phyloP scores from a whole-genome alignment of 1,140 invertebrate species.

The Halesus radiatus region DNA sequence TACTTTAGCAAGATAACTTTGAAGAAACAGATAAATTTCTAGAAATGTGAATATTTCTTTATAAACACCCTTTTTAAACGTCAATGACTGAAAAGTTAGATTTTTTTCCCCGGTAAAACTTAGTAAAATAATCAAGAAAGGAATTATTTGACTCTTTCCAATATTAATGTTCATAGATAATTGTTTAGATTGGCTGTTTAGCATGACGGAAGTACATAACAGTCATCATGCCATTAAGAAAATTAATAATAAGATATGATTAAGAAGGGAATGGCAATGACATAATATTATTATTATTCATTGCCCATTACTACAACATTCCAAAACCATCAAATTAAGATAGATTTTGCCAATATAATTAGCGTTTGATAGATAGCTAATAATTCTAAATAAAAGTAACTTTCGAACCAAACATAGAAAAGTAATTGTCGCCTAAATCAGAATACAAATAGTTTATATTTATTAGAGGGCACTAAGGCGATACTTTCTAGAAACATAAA shows the following conservation, averaged over 20 bases:
- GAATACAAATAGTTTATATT: not conserved
- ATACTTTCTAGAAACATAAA: conserved; percentile 34
- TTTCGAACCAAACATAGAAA: not conserved
- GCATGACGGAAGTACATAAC: not conserved
- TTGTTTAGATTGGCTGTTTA: not conserved
- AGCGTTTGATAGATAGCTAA: too few species aligned
- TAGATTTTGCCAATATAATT: too few species aligned
- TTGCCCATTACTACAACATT: conserved; percentile 4
- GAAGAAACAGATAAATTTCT: not conserved
- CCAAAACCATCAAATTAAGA: not conserved
- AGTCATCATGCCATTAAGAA: not conserved
- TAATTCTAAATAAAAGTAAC: too few species aligned
- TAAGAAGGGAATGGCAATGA: not conserved
- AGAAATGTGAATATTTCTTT: not conserved
- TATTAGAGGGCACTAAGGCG: conserved; percentile 7
- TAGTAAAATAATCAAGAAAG: not conserved
- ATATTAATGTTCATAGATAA: not conserved
- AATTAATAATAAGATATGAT: not conserved
- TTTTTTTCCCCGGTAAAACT: not conserved
- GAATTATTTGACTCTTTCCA: not conserved
- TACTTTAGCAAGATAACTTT: too few species aligned
- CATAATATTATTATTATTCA: not conserved
- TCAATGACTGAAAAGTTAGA: not conserved
- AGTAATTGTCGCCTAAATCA: conserved; percentile 3
- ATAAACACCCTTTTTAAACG: not conserved